A percentile compares a stretch with the other conserved stretches of the same genome.
These are phyloP conservation scores for Zeus faber DNA, from an alignment of 2,113 vertebrate genomes.

Conservation along the genomic window DNA sequence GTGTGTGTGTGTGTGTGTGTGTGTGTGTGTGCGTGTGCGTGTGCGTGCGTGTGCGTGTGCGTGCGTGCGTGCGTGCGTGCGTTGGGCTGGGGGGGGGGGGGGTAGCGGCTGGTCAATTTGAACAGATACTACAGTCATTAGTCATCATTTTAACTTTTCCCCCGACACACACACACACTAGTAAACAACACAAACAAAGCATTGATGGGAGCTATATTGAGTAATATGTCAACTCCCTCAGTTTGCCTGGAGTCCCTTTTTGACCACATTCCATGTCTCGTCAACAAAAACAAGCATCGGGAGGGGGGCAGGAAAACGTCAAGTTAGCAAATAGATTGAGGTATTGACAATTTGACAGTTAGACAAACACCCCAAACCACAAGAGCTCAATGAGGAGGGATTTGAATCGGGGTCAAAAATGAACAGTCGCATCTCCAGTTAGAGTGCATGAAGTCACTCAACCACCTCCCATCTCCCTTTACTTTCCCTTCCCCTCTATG, in stretches of 20 bases:
- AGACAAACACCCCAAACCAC: no score
- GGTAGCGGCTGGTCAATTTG: no score
- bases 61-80: not conserved
- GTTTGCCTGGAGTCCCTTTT: constrained; percentile 5
- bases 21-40: not conserved
- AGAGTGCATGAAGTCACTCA: no score
- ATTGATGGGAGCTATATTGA: not conserved
- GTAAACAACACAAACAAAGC: not conserved
- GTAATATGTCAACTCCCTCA: no score
- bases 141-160: not conserved
- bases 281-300: constrained; percentile 24
- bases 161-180: not conserved
- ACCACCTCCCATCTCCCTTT: not conserved
- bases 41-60: not conserved
- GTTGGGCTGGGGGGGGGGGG: not conserved
- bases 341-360: no score
- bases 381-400: no score
- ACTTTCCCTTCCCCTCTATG: not conserved
- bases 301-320: constrained; percentile 12
- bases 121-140: no score
- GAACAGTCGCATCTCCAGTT: no score
- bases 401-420: no score
- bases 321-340: no score
- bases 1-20: no score
- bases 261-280: constrained; percentile 32